phyloP scores from a whole-genome alignment of 1,140 invertebrate species.

The Sycobia sp. region DNA sequence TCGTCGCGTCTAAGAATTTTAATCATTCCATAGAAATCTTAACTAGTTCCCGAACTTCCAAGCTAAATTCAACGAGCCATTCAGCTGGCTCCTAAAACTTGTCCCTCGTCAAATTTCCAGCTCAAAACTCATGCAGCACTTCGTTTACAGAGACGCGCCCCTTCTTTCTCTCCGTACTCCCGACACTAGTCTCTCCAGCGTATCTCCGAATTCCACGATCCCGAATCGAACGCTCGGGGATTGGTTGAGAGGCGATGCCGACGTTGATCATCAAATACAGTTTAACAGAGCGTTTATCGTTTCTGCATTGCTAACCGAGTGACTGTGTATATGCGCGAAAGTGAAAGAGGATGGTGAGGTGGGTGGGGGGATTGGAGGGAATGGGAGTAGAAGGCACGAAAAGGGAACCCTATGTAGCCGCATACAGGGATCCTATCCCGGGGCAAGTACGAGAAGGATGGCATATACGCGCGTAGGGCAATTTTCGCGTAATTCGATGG shows the following conservation, averaged over 20 bases:
- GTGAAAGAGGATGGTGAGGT: neutral
- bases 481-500: constrained; percentile 61
- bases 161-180: neutral
- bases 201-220: constrained; percentile 6
- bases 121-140: too few relatives aligned
- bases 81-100: too few relatives aligned
- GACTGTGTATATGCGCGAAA: constrained; percentile 32
- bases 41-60: too few relatives aligned
- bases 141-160: too few relatives aligned
- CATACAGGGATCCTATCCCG: constrained; percentile 13
- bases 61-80: too few relatives aligned
- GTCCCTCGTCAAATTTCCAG: too few relatives aligned
- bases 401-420: too few relatives aligned
- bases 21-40: too few relatives aligned
- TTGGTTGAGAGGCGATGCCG: constrained; percentile 1
- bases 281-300: constrained; percentile 55
- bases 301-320: constrained; percentile 45
- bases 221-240: constrained; percentile 7
- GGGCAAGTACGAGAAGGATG: constrained; percentile 38
- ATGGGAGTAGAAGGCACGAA: too few relatives aligned
- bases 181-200: neutral
- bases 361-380: too few relatives aligned
- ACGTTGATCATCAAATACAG: constrained; percentile 51
- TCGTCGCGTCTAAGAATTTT: too few relatives aligned
- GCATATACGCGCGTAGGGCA: constrained; percentile 50